Percentiles rank a stretch among this genome's conserved stretches.
Evolutionary conservation across 2,888 invertebrate genomes (phyloP).

Genomic region (Dryomyza anilis): DNA sequence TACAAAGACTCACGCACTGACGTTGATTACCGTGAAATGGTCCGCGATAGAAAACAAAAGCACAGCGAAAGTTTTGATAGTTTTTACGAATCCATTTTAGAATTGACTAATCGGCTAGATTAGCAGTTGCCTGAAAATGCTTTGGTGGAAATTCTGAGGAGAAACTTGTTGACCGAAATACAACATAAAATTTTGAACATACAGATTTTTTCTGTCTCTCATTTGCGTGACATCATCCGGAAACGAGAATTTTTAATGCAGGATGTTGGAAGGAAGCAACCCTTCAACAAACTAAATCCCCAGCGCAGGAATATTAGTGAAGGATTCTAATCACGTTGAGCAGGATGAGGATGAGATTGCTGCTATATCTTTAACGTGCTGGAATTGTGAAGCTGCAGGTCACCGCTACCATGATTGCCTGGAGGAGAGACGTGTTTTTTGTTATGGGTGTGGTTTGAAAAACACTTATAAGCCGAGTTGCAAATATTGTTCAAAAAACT

Average conservation of each 20-base stretch:
- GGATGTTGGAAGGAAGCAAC: too few species aligned
- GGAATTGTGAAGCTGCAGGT: too few species aligned
- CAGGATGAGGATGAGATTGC: too few species aligned
- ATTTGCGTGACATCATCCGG: not conserved
- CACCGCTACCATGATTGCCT: too few species aligned
- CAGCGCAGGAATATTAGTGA: too few species aligned
- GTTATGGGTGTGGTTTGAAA: too few species aligned
- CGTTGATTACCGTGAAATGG: constrained; percentile 25
- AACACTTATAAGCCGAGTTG: too few species aligned
- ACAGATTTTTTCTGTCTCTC: not conserved
- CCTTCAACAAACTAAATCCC: too few species aligned
- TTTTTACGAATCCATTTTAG: constrained; percentile 19
- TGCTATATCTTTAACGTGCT: too few species aligned
- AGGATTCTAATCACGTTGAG: too few species aligned
- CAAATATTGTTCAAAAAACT: too few species aligned
- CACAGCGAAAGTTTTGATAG: constrained; percentile 24
- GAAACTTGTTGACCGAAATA: constrained; percentile 22
- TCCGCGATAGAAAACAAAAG: constrained; percentile 23
- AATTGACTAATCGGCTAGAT: constrained; percentile 3
- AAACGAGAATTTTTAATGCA: constrained; percentile 10
- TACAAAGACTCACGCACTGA: constrained; percentile 25
- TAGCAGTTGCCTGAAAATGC: not conserved
- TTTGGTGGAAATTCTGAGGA: constrained; percentile 15
- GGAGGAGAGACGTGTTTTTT: too few species aligned
- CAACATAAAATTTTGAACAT: constrained; percentile 24